Evolutionary conservation across 2,113 vertebrate genomes (phyloP).

Genomic region (Phylloscopus whistleri): DNA sequence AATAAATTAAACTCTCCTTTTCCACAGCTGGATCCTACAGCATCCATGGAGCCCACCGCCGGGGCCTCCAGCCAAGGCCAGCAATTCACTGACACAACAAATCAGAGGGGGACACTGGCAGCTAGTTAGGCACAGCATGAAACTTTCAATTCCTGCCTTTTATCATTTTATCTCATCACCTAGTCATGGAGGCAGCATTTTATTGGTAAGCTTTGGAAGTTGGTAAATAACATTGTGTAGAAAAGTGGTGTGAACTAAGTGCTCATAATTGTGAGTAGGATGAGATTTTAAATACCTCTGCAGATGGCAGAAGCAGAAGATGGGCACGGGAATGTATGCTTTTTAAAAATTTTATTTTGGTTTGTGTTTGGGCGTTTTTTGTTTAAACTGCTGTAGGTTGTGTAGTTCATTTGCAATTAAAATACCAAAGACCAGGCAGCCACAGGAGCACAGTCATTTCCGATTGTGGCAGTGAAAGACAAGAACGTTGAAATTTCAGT

Average conservation of each 20-base stretch:
- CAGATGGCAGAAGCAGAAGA: not conserved
- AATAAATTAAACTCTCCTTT: not conserved
- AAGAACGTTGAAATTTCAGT: slow-evolving; percentile 16
- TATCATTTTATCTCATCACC: not conserved
- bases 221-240: accelerated
- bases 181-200: not conserved
- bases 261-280: not conserved
- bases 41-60: accelerated
- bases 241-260: not conserved
- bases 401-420: slow-evolving; percentile 8
- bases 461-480: not conserved
- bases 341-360: not conserved
- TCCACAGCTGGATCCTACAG: not conserved
- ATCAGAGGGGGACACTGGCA: not conserved
- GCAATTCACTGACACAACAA: not conserved
- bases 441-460: not conserved
- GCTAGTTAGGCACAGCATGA: not conserved
- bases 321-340: not conserved
- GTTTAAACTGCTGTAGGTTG: slow-evolving; percentile 34
- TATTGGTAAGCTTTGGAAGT: not conserved
- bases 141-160: not conserved
- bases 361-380: not conserved
- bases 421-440: not conserved
- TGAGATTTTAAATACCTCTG: not conserved
- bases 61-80: not conserved